Base-by-base conservation (phyloP, 2,797 vertebrate genomes). In the Gila robusta region DNA sequence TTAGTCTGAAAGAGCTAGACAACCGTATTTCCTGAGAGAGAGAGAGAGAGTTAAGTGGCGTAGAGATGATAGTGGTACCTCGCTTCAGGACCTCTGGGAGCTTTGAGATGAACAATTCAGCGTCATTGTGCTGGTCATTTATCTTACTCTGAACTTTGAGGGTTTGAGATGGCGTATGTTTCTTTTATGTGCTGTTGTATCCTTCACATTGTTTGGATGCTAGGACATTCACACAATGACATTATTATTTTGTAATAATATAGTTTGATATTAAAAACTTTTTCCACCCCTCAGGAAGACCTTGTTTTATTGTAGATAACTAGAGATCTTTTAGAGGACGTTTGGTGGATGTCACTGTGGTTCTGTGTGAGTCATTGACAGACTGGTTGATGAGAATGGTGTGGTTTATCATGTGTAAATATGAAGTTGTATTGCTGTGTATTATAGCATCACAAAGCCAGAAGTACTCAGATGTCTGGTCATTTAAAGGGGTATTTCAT, bases 271-370 rank as follows among this genome's bases (percentile, higher is more conserved):
- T 62, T 44, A 64, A 5, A 72, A n/a, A 73, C 17, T 1, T 82
- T 39, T 0, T 6, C 10, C 7, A 23, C 5, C 28, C 21, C 7
- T 54, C 6, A 17, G 16, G 4, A 67, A 0, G 19, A 26, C 17
- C 41, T 54, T 23, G 8, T 54, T 69, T 81, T 41, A 41, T 26
- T 28, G 37, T 64, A 41, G 14, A 26, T 19, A 26, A 35, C 39
- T 71, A 49, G 8, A 56, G 79, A 81, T n/a, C 4, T 52, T 59
- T 84, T 39, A 41, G 10, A 41, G 32, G 23, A 77, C 21, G 16
- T 66, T 52, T 85, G 82, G 52, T 72, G 72, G 41, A 66, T 78
- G 84, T 85, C 26, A n/a, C 54, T 82, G 86, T 85, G 54, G 79
- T 82, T 87, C 82, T 72, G 59, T 73, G 49, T 70, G 49, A 77